Base-by-base conservation (phyloP, 2,797 vertebrate species). In the Adrianichthys oophorus region DNA sequence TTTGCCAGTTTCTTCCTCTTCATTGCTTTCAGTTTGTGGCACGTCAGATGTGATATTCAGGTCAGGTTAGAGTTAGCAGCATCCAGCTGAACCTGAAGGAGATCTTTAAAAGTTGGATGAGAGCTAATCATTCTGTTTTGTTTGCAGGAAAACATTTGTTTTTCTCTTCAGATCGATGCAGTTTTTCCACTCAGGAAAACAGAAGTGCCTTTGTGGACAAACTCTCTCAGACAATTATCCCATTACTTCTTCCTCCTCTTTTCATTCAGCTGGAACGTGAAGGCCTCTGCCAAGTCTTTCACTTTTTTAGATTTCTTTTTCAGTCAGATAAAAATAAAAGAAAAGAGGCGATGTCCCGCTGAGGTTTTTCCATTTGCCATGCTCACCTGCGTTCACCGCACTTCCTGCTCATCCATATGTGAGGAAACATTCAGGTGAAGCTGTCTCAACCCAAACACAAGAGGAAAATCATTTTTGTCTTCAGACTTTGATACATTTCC, bases 301-400 rank as follows among this genome's bases (percentile, higher is more conserved):
- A 56, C 17, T 62, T 65, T 41, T 17, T 65, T 56, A 46, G 64
- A 73, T 76, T 79, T 32, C 59, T 66, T 66, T 65, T 68, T 48
- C 8, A 47, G 73, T 67, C 59, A 63, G 71, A 80, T 76, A 62
- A 64, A 70, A 76, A 58, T 43, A 56, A 62, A 70, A 79, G 72
- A 64, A 64, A 66, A 72, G 54, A 45, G 53, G 32, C 41, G 32
- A 60, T 66, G 59, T 65, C 59, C 65, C 7, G 15, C 60, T 15
- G 73, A 72, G 59, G 58, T 61, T 41, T 71, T 78, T 84, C 71
- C 62, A 74, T 71, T 76, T 59, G 61, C 71, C 15, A 62, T 69
- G n/a, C 69, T 57, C 71, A 75, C 76, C 74, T 52, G 74, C 8
- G 4, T 58, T 57, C 59, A 18, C 32, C 14, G 64, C 64, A 19